Evolutionary conservation across 2,797 vertebrate genomes (phyloP).

Genomic region (Myripristis murdjan): DNA sequence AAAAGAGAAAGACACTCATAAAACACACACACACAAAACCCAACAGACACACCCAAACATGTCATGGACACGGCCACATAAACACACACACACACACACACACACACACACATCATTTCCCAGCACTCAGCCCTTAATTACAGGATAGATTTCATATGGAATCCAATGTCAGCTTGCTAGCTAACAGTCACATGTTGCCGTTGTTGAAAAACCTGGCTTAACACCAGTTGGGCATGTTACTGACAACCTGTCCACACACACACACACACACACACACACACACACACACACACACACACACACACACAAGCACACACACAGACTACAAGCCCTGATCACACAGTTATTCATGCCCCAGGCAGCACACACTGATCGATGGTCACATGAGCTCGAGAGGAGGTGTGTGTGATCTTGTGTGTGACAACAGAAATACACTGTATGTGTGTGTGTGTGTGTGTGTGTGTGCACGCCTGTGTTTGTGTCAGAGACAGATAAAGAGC

Average conservation of each 20-base stretch:
- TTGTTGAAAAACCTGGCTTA: constrained; percentile 51
- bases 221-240: constrained; percentile 46
- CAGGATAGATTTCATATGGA: constrained; percentile 30
- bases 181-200: constrained; percentile 58
- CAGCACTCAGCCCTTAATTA: constrained; percentile 1
- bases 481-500: constrained; percentile 20
- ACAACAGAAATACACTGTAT: neutral
- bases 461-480: constrained; percentile 7
- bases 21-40: constrained; percentile 2
- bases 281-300: neutral
- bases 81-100: neutral
- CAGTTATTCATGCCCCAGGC: constrained; percentile 53
- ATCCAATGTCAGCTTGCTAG: constrained; percentile 33
- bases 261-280: too few relatives aligned
- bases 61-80: neutral
- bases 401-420: constrained; percentile 2
- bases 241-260: constrained; percentile 8
- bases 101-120: neutral
- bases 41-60: neutral
- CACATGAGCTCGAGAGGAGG: constrained; percentile 37
- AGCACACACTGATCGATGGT: constrained; percentile 35
- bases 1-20: constrained; percentile 5
- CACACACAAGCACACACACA: neutral
- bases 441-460: neutral
- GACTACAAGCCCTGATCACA: constrained; percentile 30